Base-by-base conservation (phyloP, 2,888 invertebrate species). In the Meganola albula region DNA sequence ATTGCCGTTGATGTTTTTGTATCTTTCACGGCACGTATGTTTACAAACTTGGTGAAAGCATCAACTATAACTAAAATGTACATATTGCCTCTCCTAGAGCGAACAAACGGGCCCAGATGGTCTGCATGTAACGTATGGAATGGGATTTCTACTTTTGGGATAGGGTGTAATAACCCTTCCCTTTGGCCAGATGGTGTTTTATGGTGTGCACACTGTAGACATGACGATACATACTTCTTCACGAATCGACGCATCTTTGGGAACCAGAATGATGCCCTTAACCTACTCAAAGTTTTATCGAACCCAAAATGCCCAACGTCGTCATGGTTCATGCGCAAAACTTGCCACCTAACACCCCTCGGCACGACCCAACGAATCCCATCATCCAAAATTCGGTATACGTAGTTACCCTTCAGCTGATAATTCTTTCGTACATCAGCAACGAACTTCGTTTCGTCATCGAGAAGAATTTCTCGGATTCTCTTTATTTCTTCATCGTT, bases 131-230 rank as follows among this genome's bases (percentile, higher is more conserved):
- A 10, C 3, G 27, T 28, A 24, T 47, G 39, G 9, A 53, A 47
- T 1, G 53, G 44, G 1, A 27, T 29, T 3, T 36, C 40, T 6
- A 40, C 21, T 24, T 50, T 50, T 5, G 29, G 30, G 5, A 54
- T 54, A 1, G 49, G 44, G 25, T 54, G 42, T 0, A 47, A 24
- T n/a, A 45, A 41, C 4, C 46, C 45, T 22, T 36, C 30, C 9
- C 31, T 37, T 9, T 35, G 37, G 4, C 23, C 35, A 6, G 29
- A 28, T 12, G 32, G 32, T 10, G 18, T 25, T 31, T 47, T 47
- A 34, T 34, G 32, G 12, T 39, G 38, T 5, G 40, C 40, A 26
- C 42, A 48, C 14, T 40, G 26, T 4, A 44, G 10, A 18, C 48
- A 44, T 6, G 48, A 23, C 5, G 8, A 12, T 2, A 48, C 44